Conservation (phyloP, 2,888 invertebrate genomes). For the Cepaea hortensis region DNA sequence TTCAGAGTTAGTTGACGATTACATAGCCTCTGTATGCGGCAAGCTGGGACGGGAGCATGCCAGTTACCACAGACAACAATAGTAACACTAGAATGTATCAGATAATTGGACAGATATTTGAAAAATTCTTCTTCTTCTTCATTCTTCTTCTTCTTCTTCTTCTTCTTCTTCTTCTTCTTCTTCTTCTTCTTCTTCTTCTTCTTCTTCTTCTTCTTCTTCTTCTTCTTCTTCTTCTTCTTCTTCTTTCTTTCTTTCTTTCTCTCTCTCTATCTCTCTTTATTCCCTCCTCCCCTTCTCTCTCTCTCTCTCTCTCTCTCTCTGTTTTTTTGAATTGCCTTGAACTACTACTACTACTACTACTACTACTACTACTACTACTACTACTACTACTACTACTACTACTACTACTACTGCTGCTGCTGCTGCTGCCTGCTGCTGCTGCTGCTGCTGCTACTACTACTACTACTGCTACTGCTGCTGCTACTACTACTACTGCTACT, state of each 20-base stretch:
- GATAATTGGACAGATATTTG: neutral
- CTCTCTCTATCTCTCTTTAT: slow-evolving; percentile 12
- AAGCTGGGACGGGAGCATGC: too few species aligned
- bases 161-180: neutral
- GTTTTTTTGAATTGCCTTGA: neutral
- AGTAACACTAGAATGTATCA: too few species aligned
- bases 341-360: slow-evolving; percentile 1
- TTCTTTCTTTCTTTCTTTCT: slow-evolving; percentile 2
- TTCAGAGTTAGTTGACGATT: too few species aligned
- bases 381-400: slow-evolving; percentile 19
- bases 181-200: slow-evolving; percentile 12
- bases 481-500: too few species aligned
- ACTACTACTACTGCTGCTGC: slow-evolving; percentile 4
- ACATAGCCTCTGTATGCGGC: too few species aligned
- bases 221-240: slow-evolving; percentile 4
- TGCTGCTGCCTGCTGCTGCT: neutral
- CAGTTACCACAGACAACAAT: too few species aligned
- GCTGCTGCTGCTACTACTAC: too few species aligned
- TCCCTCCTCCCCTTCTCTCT: slow-evolving; percentile 29
- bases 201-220: slow-evolving; percentile 22
- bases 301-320: slow-evolving; percentile 34
- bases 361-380: neutral
- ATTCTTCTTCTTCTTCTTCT: neutral
- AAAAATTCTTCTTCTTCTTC: neutral
- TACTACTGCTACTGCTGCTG: neutral